Base-by-base conservation (phyloP, 2,113 vertebrate genomes). In the Clarias batrachus region DNA sequence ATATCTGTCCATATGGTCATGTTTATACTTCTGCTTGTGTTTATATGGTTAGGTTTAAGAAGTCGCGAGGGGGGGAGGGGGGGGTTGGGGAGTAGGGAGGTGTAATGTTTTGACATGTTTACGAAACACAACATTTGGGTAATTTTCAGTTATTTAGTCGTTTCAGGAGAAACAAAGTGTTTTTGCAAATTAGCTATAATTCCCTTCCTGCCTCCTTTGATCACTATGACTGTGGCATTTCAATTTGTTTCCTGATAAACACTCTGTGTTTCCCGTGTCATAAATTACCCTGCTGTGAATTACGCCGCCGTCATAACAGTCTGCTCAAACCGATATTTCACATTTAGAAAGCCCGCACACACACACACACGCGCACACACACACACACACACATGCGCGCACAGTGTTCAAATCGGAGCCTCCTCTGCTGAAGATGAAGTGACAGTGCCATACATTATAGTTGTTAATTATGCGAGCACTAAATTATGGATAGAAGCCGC, bases 401-500 rank as follows among this genome's bases (percentile, higher is more conserved):
- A 85, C 73, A 86, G 85, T 82, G 82, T 86, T 89, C 78, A 89
- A 90, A 89, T 90, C 82, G 83, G 87, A 89, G 86, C 66, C 80
- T 86, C 81, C 86, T 90, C 83, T 25, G 74, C 81, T 74, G 83
- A 86, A 87, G 89, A 86, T 82, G 78, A 88, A 82, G 85, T 88
- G 88, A 90, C 87, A 86, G 88, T 85, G 80, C 85, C 89, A 88
- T 91, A 88, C 87, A 91, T 91, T 91, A 91, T 83, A 70, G 70
- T 81, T 86, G 87, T 89, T 91, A 91, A 92, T 92, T 90, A 91
- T 90, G 87, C 86, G 66, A 56, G 82, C 86, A 85, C 81, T 92
- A 90, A 90, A 91, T 92, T 90, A 92, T 91, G 86, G 86, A 91
- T 90, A 85, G 87, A 88, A 59, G 81, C n/a, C n/a, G 81, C 81